Conservation (phyloP, 2,888 invertebrate species). For the Opisthograptis luteolata region DNA sequence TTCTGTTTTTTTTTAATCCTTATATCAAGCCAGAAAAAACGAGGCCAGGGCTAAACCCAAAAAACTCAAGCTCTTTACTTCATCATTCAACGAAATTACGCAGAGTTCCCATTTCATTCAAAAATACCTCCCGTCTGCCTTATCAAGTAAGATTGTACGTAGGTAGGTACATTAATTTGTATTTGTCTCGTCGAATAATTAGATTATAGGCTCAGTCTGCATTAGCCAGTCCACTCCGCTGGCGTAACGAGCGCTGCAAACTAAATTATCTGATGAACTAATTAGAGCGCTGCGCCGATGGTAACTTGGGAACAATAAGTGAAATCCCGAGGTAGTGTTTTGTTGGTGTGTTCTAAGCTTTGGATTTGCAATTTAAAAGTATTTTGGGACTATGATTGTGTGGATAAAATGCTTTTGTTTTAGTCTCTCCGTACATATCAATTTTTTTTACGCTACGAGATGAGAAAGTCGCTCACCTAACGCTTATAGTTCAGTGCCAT, state of each 20-base stretch:
- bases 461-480: no score
- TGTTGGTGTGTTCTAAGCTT: slow-evolving; percentile 12
- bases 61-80: no score
- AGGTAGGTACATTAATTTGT: slow-evolving; percentile 61
- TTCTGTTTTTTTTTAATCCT: no score
- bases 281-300: slow-evolving; percentile 62
- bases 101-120: no score
- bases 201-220: slow-evolving; percentile 70
- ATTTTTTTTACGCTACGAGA: no score
- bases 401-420: background rate
- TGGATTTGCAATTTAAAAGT: slow-evolving; percentile 8
- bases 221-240: slow-evolving; percentile 67
- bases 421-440: no score
- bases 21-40: no score
- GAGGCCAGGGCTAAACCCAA: no score
- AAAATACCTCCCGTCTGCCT: no score
- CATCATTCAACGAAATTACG: no score
- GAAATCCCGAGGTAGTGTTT: slow-evolving; percentile 39
- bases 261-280: slow-evolving; percentile 75
- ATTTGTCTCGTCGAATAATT: slow-evolving; percentile 72
- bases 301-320: slow-evolving; percentile 60
- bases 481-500: no score
- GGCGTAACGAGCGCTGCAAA: slow-evolving; percentile 71
- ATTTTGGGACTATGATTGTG: slow-evolving; percentile 1
- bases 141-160: slow-evolving; percentile 4